These are phyloP conservation scores for Chloroclysta siterata DNA, from an alignment of 2,888 invertebrate genomes.

Conservation along the genomic window DNA sequence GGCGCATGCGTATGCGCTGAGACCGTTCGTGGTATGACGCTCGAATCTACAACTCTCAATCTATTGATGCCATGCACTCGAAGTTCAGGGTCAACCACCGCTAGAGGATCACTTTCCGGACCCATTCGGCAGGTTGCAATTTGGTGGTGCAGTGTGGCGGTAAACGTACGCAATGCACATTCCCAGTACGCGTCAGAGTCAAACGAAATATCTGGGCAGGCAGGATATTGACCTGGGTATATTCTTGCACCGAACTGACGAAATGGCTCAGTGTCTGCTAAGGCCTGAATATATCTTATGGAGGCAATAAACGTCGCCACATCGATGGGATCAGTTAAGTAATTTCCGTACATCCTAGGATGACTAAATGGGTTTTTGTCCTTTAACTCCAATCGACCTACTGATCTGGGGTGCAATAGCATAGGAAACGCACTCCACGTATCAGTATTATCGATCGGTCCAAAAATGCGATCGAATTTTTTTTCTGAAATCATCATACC, in stretches of 20 bases:
- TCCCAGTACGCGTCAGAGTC: slow-evolving; percentile 87
- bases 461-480: slow-evolving; percentile 73
- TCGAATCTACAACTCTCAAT: slow-evolving; percentile 82
- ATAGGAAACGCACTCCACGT: slow-evolving; percentile 86
- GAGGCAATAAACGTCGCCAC: slow-evolving; percentile 86
- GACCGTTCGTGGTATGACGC: slow-evolving; percentile 82
- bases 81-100: slow-evolving; percentile 87
- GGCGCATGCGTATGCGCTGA: slow-evolving; percentile 84
- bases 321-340: slow-evolving; percentile 86
- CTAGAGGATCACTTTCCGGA: slow-evolving; percentile 81
- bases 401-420: slow-evolving; percentile 88
- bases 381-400: slow-evolving; percentile 87
- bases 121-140: slow-evolving; percentile 89
- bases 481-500: slow-evolving; percentile 78
- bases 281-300: slow-evolving; percentile 80
- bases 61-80: slow-evolving; percentile 77
- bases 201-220: slow-evolving; percentile 81
- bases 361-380: slow-evolving; percentile 86
- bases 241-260: slow-evolving; percentile 78
- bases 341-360: slow-evolving; percentile 89
- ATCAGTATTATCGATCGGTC: slow-evolving; percentile 67
- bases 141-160: slow-evolving; percentile 87
- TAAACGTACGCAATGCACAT: slow-evolving; percentile 86
- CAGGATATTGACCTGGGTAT: slow-evolving; percentile 84
- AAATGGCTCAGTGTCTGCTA: slow-evolving; percentile 79